Base-by-base conservation (phyloP, 1,140 invertebrate species). In the Lamellibrachia luymesi region DNA sequence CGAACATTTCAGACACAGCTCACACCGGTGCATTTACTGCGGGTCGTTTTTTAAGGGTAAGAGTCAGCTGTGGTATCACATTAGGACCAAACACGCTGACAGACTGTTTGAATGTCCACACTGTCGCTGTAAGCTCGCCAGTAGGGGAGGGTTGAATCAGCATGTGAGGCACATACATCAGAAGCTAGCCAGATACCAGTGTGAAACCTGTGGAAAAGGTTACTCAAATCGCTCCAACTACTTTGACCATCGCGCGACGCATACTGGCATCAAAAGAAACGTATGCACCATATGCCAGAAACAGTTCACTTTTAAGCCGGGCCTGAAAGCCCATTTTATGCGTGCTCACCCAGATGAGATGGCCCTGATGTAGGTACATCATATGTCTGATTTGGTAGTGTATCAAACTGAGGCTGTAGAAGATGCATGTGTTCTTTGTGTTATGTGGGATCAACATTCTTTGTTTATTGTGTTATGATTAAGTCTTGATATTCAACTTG, bases 191-290 rank as follows among this genome's bases (percentile, higher is more conserved):
- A 80, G 64, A 22, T 93, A 93, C 51, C 17, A 52, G 50, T 93
- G 93, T 27, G 17, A 50, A 50, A 91, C 38, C 38, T 93, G 93
- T 27, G 93, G 93, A 17, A 90, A 93, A 50, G 80, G 93, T 50
- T 91, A 91, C 50, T 64, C 50, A 97, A 97, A 80, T 97, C 98
- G 93, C 97, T 97, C 95, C 97, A 97, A 93, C 38, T n/a, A 89
- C 52, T 89, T 38, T n/a, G 56, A 49, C 13, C 92, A 93, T 27
- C 52, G 91, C 6, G 27, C 56, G 8, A 80, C 49, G 2, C 92
- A 93, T 27, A 50, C 56, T 6, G 92, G 80, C 25, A 97, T 80
- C 64, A 80, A 80, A 22, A 10, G 64, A 80, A 80, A 80, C 17
- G 64, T 80, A 22, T 80, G 64, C 64, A 80, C 7, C 64, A 80